Percentiles rank a stretch among this genome's conserved stretches.
Evolutionary conservation across 2,888 invertebrate genomes (phyloP).

Genomic region (Athalia circularis): DNA sequence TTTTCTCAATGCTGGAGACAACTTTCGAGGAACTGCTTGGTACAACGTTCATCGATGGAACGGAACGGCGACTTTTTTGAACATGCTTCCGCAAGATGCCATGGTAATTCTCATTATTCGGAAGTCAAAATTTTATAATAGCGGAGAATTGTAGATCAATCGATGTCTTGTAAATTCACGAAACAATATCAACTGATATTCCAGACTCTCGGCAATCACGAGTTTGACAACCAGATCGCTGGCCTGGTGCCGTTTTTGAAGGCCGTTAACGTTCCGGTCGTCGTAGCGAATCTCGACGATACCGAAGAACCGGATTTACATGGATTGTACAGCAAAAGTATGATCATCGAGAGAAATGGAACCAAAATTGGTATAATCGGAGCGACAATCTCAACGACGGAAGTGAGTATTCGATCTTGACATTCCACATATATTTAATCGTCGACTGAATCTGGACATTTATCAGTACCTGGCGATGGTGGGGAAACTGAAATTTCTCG

Average conservation of each 20-base stretch:
- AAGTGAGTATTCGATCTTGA: slow-evolving; percentile 73
- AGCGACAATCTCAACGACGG: slow-evolving; percentile 81
- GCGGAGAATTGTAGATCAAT: not conserved
- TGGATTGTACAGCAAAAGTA: slow-evolving; percentile 80
- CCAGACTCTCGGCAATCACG: slow-evolving; percentile 90
- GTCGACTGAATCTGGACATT: not conserved
- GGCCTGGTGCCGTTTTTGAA: slow-evolving; percentile 85
- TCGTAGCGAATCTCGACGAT: slow-evolving; percentile 87
- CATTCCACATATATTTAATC: not conserved
- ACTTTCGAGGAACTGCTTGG: slow-evolving; percentile 91
- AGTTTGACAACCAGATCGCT: slow-evolving; percentile 86
- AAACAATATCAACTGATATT: not conserved
- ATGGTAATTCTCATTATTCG: slow-evolving; percentile 75
- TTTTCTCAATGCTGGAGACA: slow-evolving; percentile 88
- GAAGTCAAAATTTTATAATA: not conserved
- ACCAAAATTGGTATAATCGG: slow-evolving; percentile 88
- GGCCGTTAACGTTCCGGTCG: slow-evolving; percentile 79
- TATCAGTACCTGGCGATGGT: slow-evolving; percentile 77
- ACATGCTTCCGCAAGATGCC: slow-evolving; percentile 84
- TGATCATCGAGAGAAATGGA: slow-evolving; percentile 79
- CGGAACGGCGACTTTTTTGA: slow-evolving; percentile 85
- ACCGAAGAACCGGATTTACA: slow-evolving; percentile 80
- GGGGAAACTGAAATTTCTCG: slow-evolving; percentile 81
- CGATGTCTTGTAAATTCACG: slow-evolving; percentile 43
- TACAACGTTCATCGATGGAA: slow-evolving; percentile 86